Conservation (phyloP, 2,797 vertebrate genomes). For the Eutrigla gurnardus region DNA sequence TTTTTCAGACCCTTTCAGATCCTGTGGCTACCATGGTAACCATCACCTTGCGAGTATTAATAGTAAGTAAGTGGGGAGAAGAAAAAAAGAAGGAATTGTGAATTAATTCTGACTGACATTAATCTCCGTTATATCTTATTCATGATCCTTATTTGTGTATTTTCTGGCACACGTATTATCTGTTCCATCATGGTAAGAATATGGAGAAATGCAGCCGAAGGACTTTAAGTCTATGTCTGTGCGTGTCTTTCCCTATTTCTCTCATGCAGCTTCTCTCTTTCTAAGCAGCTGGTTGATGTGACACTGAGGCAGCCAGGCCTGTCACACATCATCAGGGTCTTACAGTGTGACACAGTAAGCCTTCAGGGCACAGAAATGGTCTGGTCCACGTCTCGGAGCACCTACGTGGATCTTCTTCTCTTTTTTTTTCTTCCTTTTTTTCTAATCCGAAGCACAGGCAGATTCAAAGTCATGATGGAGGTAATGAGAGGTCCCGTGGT, state of each 20-base stretch:
- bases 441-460: constrained; percentile 25
- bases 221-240: neutral
- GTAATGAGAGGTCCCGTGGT: constrained; percentile 44
- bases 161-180: constrained; percentile 26
- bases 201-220: constrained; percentile 6
- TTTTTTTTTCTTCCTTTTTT: constrained; percentile 17
- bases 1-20: constrained; percentile 25
- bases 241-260: constrained; percentile 10
- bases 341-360: constrained; percentile 36
- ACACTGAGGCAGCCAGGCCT: constrained; percentile 57
- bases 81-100: constrained; percentile 18
- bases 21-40: constrained; percentile 69
- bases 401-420: neutral
- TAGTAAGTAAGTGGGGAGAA: constrained; percentile 12
- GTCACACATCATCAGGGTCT: constrained; percentile 69
- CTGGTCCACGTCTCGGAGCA: constrained; percentile 47
- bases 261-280: constrained; percentile 21
- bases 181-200: constrained; percentile 10
- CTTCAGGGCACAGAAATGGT: constrained; percentile 52
- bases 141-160: constrained; percentile 17
- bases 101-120: constrained; percentile 44
- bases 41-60: constrained; percentile 43
- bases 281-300: constrained; percentile 61
- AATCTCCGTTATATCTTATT: constrained; percentile 35
- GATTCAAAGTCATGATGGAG: constrained; percentile 39